A percentile compares a stretch with the other conserved stretches of the same genome.
Evolutionary conservation across 2,113 vertebrate species (phyloP).

Genomic region (Ranitomeya variabilis): DNA sequence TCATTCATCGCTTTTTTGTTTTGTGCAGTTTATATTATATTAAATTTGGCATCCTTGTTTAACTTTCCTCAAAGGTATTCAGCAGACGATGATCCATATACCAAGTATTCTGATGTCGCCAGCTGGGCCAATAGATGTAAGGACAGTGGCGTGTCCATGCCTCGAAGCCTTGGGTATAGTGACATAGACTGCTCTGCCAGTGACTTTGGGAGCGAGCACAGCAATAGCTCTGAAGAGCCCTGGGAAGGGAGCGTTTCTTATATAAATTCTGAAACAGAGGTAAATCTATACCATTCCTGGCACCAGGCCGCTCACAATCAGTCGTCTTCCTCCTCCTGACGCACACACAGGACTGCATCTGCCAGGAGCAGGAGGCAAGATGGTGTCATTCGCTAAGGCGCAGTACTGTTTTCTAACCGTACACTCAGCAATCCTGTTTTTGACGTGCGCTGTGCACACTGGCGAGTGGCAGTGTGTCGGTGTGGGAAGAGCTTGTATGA

Average conservation of each 20-base stretch:
- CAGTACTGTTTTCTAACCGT: too few relatives aligned
- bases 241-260: slow-evolving; percentile 72
- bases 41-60: background rate
- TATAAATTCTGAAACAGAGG: slow-evolving; percentile 73
- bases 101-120: slow-evolving; percentile 66
- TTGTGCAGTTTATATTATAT: background rate
- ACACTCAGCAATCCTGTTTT: too few relatives aligned
- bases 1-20: too few relatives aligned
- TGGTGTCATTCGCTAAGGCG: too few relatives aligned
- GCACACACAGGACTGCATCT: too few relatives aligned
- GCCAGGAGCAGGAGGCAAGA: too few relatives aligned
- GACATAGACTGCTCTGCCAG: slow-evolving; percentile 60
- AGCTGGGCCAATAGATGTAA: slow-evolving; percentile 75
- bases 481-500: too few relatives aligned
- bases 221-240: slow-evolving; percentile 62
- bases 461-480: too few relatives aligned
- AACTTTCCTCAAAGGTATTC: slow-evolving; percentile 2
- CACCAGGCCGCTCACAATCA: too few relatives aligned
- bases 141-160: slow-evolving; percentile 73
- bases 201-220: slow-evolving; percentile 70
- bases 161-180: slow-evolving; percentile 61
- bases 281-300: slow-evolving; percentile 38
- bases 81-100: slow-evolving; percentile 53
- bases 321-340: too few relatives aligned
- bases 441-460: too few relatives aligned